Base-by-base conservation (phyloP, 1,140 invertebrate genomes). In the Trichonephila clavata region DNA sequence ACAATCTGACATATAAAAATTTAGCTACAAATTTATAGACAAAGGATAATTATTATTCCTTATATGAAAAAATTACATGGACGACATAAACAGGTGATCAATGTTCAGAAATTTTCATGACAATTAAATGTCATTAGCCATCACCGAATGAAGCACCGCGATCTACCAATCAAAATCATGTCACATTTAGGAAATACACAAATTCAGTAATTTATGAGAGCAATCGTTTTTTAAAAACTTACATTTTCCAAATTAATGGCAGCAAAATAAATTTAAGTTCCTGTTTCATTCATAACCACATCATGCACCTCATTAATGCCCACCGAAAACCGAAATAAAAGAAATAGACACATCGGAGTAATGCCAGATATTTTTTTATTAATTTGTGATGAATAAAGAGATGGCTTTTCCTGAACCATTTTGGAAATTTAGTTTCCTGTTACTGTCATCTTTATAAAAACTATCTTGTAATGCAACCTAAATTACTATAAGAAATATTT, bases 291-390 rank as follows among this genome's bases (percentile, higher is more conserved):
- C 71, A 77, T 27, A 39, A 39, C 71, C 71, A 77, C 71, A 77
- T 77, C 39, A 77, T 77, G 71, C 16, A 77, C 50, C 27, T 77
- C 71, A 77, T 77, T 77, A 77, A 77, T 77, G 71, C 71, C 71
- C 71, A 77, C 71, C 71, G 71, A 39, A 77, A 77, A 77, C 71
- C 71, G 71, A 77, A 77, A 27, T 77, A 77, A 77, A 77, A 77
- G 68, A 77, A 77, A 77, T 32, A 77, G 71, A 77, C 27, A 39
- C 24, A 77, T 32, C 1, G 16, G 5, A 20, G 71, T 39, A 39
- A 18, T 77, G 71, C 71, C 71, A 77, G 18, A 63, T 21, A 20
- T 18, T 63, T 63, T 18, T 63, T 63, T 20, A 63, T 50, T 50
- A 50, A 50, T 50, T 10, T 50, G 7, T 50, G 50, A 7, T 50